Conservation (phyloP, 1,140 invertebrate genomes). For the Cherax quadricarinatus region DNA sequence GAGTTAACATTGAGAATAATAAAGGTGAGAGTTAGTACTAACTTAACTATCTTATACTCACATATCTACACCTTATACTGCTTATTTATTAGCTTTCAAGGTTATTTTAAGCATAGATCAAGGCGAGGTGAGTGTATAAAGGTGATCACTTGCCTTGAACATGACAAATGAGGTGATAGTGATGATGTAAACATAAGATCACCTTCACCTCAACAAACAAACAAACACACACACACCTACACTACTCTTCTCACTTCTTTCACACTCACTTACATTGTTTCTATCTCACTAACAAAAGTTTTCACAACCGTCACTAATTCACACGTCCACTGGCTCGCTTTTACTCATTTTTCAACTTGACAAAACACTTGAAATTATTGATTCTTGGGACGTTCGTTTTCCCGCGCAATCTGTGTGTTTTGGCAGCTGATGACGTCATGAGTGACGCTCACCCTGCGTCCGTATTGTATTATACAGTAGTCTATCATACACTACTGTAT, state of each 20-base stretch:
- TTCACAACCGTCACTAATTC: constrained; percentile 30
- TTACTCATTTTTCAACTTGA: constrained; percentile 28
- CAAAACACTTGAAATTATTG: constrained; percentile 59
- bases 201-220: neutral
- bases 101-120: too few species aligned
- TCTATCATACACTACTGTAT: too few species aligned
- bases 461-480: neutral
- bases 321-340: neutral
- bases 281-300: neutral
- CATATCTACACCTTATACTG: neutral
- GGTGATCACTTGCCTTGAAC: constrained; percentile 12
- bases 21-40: neutral
- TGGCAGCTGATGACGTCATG: constrained; percentile 48
- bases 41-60: neutral
- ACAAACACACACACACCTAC: neutral
- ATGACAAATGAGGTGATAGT: constrained; percentile 30
- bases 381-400: constrained; percentile 58
- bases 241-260: neutral
- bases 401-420: constrained; percentile 59
- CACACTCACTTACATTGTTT: neutral
- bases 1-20: neutral
- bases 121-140: too few species aligned
- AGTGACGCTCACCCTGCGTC: constrained; percentile 18
- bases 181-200: constrained; percentile 16
- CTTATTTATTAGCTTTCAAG: too few species aligned